phyloP scores from a whole-genome alignment of 2,797 vertebrate genomes.

The Gallinago stenura region DNA sequence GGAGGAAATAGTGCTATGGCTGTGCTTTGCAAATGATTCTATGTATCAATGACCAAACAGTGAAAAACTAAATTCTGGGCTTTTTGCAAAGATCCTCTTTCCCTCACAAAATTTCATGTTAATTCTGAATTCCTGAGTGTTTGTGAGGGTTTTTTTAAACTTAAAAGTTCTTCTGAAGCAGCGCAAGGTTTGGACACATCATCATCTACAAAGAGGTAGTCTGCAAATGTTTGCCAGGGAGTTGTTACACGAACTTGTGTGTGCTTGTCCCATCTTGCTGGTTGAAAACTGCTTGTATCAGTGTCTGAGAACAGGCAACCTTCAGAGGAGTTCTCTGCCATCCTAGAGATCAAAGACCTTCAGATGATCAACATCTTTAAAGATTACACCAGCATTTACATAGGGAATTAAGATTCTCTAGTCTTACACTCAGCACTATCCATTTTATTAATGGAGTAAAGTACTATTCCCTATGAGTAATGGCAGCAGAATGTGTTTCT shows the following conservation, averaged over 20 bases:
- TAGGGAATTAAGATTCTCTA: background rate
- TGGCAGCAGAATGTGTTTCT: background rate
- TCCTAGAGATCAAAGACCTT: background rate
- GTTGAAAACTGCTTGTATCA: background rate
- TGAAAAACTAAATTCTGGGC: background rate
- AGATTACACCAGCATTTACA: background rate
- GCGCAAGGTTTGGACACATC: background rate
- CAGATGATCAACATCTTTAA: background rate
- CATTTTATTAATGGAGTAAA: background rate
- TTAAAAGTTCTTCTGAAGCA: background rate
- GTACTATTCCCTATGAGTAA: background rate
- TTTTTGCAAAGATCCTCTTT: conserved; percentile 9
- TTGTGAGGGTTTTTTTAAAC: background rate
- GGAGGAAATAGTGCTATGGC: background rate
- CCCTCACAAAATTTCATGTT: background rate
- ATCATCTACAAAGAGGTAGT: background rate
- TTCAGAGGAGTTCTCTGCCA: background rate
- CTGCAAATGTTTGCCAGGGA: background rate
- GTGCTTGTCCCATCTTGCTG: background rate
- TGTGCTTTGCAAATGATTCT: background rate
- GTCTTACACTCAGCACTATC: background rate
- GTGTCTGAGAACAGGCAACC: background rate
- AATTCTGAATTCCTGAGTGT: background rate
- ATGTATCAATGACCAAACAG: background rate
- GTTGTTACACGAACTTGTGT: background rate